Evolutionary conservation across 2,113 vertebrate genomes (phyloP), one percentile per base, ranked within the genome.

Genomic region (Ursus arctos): DNA sequence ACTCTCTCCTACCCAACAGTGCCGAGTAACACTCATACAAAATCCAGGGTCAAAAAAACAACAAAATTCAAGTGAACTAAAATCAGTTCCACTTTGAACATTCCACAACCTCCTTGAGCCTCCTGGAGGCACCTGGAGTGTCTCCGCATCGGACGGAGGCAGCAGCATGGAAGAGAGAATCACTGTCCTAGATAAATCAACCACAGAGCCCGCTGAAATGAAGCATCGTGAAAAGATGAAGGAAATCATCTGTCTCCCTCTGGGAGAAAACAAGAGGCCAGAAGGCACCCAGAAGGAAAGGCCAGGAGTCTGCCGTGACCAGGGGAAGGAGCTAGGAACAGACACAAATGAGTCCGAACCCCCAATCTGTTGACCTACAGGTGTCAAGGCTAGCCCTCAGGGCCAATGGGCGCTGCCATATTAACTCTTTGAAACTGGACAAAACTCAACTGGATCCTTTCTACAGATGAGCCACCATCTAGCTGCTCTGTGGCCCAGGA

Each of bases 241-340:
- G 61, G 84, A 36, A 72, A 69, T 47, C 57, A 36, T 43, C 33
- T 59, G 4, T 51, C 31, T 83, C 59, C 49, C 57, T 43, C 59
- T 49, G 55, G n/a, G 21, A 53, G 59, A 43, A 92, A 84, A 40
- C 1, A 94, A 83, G 81, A 84, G 91, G 57, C 55, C 72, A 71
- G 72, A 82, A 69, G 53, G 55, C 33, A 33, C 18, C 33, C 33
- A 40, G 61, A 18, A 61, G 43, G 21, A 36, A 40, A 88, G 15
- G 57, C 36, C 33, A 81, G 81, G 9, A n/a, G 71, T 21, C n/a
- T 43, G 51, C 85, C 47, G 13, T 47, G 55, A 26, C 76, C 74
- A 67, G 76, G 26, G 57, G 33, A 84, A 79, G 24, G 59, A 82
- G 19, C 12, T 11, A 14, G 51, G 7, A 81, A 74, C 19, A 59